phyloP scores from a whole-genome alignment of 2,113 vertebrate species.

The Toxotes jaculatrix region DNA sequence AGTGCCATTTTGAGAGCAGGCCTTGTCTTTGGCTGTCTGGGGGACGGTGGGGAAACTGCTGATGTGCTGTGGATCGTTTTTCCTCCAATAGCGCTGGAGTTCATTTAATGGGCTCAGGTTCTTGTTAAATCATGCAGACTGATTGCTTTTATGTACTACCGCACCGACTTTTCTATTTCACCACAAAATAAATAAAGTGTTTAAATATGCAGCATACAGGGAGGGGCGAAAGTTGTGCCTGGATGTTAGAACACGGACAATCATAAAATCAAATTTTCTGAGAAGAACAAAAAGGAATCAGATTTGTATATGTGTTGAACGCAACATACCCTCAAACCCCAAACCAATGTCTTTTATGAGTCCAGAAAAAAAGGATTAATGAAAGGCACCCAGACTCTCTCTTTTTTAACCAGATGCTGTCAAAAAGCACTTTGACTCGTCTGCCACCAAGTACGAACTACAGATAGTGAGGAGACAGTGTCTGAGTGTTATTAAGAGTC shows the following conservation, averaged over 20 bases:
- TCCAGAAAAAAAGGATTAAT: slow-evolving; percentile 34
- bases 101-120: slow-evolving; percentile 84
- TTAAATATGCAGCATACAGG: slow-evolving; percentile 66
- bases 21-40: slow-evolving; percentile 61
- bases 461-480: slow-evolving; percentile 10
- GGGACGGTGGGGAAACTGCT: slow-evolving; percentile 75
- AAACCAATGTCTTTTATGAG: slow-evolving; percentile 32
- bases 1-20: slow-evolving; percentile 61
- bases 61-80: slow-evolving; percentile 76
- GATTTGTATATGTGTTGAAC: slow-evolving; percentile 45
- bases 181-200: slow-evolving; percentile 79
- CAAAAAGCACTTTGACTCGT: not conserved
- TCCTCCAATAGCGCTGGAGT: slow-evolving; percentile 74
- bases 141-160: slow-evolving; percentile 88
- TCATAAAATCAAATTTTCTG: slow-evolving; percentile 44
- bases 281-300: slow-evolving; percentile 30
- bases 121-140: slow-evolving; percentile 85
- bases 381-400: not conserved
- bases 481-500: slow-evolving; percentile 2
- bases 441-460: not conserved
- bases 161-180: slow-evolving; percentile 76
- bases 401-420: not conserved
- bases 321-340: slow-evolving; percentile 36
- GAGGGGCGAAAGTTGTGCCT: slow-evolving; percentile 27
- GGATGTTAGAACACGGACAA: slow-evolving; percentile 42